These are phyloP conservation scores for Phallusia fumigata DNA, from an alignment of 23 tunicate genomes.

Conservation along the genomic window DNA sequence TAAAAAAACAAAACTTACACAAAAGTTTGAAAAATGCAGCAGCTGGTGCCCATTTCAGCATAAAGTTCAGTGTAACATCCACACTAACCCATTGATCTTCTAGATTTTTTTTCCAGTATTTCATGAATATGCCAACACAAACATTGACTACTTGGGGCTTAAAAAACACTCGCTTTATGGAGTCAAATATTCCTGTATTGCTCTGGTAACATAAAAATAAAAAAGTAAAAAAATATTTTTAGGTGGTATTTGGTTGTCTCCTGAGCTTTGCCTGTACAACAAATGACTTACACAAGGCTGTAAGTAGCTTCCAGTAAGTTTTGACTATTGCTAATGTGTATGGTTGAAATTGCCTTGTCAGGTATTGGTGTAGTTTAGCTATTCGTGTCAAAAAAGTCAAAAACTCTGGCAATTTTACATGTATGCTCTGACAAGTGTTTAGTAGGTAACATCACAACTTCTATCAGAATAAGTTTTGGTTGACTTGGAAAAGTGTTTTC, in stretches of 20 bases:
- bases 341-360: no score
- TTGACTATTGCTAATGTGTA: not conserved
- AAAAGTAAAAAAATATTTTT: no score
- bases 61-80: not conserved
- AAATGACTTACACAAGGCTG: no score
- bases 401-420: no score
- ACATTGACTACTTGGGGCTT: not conserved
- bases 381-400: no score
- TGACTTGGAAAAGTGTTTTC: no score
- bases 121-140: not conserved
- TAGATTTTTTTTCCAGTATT: not conserved
- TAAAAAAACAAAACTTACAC: not conserved
- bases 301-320: not conserved
- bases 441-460: no score
- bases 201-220: slow-evolving; percentile 3
- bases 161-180: not conserved
- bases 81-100: not conserved
- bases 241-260: no score
- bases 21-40: not conserved
- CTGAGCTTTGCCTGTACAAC: no score
- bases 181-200: not conserved
- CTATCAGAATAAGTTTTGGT: no score
- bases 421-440: no score
- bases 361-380: no score
- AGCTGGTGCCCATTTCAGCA: not conserved